Evolutionary conservation across 2,888 invertebrate genomes (phyloP), one percentile per base, ranked within the genome.

Genomic region (Cheilosia pagana): DNA sequence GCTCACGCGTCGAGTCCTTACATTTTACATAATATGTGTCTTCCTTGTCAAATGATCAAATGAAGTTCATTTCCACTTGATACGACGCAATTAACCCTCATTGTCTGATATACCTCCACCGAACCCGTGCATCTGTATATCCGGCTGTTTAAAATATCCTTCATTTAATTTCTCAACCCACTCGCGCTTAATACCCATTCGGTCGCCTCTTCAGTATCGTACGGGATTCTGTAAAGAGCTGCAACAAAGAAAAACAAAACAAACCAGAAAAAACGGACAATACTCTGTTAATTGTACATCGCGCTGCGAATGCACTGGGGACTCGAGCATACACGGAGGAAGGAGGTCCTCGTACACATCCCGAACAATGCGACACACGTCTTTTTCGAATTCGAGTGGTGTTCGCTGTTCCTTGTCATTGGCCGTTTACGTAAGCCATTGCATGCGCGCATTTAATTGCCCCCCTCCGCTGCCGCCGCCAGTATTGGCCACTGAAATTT

Each of bases 261-360:
- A 48, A 45, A 7, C n/a, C n/a, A 19, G 50, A 53, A 50, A 23
- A 23, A 57, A 60, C 70, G 19, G 71, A 82, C 78, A 82, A 83
- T 83, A 65, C 79, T 55, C 74, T 14, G 79, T 79, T 83, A 70
- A 83, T 83, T 83, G 74, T 70, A 59, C 74, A 62, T 52, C 59
- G 50, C 57, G 57, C 35, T 57, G 60, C 71, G 71, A 76, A 63
- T 81, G 60, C 45, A 81, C 62, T 68, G 8, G 12, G 35, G 57
- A 41, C 28, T 21, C 71, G 52, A 48, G 35, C 35, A 35, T 3
- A 0, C 35, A 10, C 10, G 35, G 35, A 35, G 35, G 12, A 10
- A 35, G 12, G 31, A 31, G 31, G 31, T 31, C 1, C 31, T 35
- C 35, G 8, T 35, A 12, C 12, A 12, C 35, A 43, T 50, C 7